Evolutionary conservation across 2,888 invertebrate species (phyloP).

Genomic region (Brenthis hecate): DNA sequence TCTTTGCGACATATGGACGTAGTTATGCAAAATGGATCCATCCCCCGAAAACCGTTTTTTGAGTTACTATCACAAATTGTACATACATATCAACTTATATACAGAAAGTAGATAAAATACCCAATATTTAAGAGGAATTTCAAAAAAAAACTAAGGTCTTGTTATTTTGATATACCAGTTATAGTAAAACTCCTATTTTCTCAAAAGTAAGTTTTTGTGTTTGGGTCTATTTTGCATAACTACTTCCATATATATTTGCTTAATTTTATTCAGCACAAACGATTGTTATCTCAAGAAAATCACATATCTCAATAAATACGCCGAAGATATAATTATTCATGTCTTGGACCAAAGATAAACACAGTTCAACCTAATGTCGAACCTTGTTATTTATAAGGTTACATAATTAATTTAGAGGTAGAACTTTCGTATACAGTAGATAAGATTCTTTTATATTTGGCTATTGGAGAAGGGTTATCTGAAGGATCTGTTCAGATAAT

Average conservation of each 20-base stretch:
- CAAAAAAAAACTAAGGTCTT: too few relatives aligned
- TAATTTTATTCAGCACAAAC: conserved; percentile 6
- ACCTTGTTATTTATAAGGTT: conserved; percentile 31
- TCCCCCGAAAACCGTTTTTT: too few relatives aligned
- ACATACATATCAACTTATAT: too few relatives aligned
- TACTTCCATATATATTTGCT: neutral
- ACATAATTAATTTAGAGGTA: conserved; percentile 35
- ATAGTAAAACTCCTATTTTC: too few relatives aligned
- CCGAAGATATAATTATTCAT: conserved; percentile 26
- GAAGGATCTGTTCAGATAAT: neutral
- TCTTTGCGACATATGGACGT: neutral
- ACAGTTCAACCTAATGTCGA: conserved; percentile 17
- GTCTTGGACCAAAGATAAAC: conserved; percentile 21
- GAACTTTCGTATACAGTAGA: conserved; percentile 1
- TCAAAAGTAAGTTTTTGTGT: too few relatives aligned
- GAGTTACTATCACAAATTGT: too few relatives aligned
- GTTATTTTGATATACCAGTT: too few relatives aligned
- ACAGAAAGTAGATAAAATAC: too few relatives aligned
- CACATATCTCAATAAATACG: conserved; percentile 8
- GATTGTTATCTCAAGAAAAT: neutral
- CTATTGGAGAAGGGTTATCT: neutral
- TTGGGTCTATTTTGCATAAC: too few relatives aligned
- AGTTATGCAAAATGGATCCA: too few relatives aligned
- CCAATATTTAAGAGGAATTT: too few relatives aligned
- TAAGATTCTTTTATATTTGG: conserved; percentile 8